phyloP scores from a whole-genome alignment of 2,888 invertebrate species.

The Cepaea hortensis region DNA sequence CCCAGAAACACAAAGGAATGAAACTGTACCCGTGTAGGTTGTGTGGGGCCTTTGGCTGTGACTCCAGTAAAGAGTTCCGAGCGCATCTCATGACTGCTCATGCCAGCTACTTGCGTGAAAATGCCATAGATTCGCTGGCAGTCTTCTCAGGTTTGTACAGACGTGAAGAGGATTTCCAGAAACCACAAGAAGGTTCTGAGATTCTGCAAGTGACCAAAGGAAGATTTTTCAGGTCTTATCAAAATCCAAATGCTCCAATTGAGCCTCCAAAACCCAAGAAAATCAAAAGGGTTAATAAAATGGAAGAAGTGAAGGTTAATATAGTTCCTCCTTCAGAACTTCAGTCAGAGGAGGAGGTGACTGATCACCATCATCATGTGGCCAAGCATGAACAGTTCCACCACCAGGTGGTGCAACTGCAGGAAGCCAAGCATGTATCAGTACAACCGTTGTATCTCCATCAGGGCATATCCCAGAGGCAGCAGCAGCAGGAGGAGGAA shows the following conservation, averaged over 20 bases:
- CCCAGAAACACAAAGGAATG: conserved; percentile 86
- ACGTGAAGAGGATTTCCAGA: conserved; percentile 61
- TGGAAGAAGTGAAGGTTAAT: conserved; percentile 33
- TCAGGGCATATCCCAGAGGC: neutral
- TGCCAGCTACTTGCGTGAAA: conserved; percentile 60
- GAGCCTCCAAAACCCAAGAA: conserved; percentile 42
- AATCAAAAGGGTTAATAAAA: conserved; percentile 24
- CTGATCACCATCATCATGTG: neutral
- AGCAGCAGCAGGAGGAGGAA: neutral
- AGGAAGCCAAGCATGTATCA: neutral
- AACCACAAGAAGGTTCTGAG: conserved; percentile 66
- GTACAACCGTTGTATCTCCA: neutral
- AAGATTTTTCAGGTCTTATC: conserved; percentile 53
- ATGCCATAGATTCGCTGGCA: conserved; percentile 62
- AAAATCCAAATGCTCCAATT: conserved; percentile 31
- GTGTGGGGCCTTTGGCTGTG: conserved; percentile 81
- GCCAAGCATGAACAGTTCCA: neutral
- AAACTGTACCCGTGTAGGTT: conserved; percentile 86
- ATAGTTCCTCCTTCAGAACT: conserved; percentile 43
- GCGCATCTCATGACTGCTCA: conserved; percentile 82
- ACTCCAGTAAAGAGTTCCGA: conserved; percentile 83
- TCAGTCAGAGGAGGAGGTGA: neutral
- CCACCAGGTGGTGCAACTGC: conserved; percentile 2
- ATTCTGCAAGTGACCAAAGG: conserved; percentile 65
- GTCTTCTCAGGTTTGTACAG: conserved; percentile 67